Evolutionary conservation across 2,888 invertebrate genomes (phyloP).

Genomic region (Cyclophora punctaria): DNA sequence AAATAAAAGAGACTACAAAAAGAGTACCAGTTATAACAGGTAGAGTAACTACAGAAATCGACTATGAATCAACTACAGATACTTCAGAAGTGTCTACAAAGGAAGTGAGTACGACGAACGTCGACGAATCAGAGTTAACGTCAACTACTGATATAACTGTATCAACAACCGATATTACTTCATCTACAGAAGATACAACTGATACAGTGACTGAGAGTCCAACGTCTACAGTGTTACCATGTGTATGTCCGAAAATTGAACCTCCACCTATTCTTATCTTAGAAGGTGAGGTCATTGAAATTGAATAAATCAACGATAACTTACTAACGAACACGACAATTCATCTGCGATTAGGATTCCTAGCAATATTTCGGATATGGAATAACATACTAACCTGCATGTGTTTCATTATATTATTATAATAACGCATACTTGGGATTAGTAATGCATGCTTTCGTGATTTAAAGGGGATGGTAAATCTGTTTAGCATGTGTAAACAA

Average conservation of each 20-base stretch:
- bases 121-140: slow-evolving; percentile 21
- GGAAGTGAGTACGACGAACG: slow-evolving; percentile 14
- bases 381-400: slow-evolving; percentile 58
- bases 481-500: too few species aligned
- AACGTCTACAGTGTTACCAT: slow-evolving; percentile 40
- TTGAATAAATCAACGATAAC: slow-evolving; percentile 52
- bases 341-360: slow-evolving; percentile 41
- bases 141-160: slow-evolving; percentile 17
- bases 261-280: slow-evolving; percentile 85
- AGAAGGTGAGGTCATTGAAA: slow-evolving; percentile 82
- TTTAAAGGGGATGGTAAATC: too few species aligned
- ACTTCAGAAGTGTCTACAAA: slow-evolving; percentile 10
- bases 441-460: slow-evolving; percentile 30
- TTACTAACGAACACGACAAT: slow-evolving; percentile 57
- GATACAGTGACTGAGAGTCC: slow-evolving; percentile 30
- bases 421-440: slow-evolving; percentile 17
- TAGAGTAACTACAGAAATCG: slow-evolving; percentile 8
- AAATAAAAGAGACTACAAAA: slow-evolving; percentile 28
- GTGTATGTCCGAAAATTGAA: slow-evolving; percentile 62
- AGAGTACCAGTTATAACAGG: slow-evolving; percentile 13
- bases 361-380: slow-evolving; percentile 24
- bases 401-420: slow-evolving; percentile 23
- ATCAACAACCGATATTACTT: slow-evolving; percentile 22
- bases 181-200: slow-evolving; percentile 35
- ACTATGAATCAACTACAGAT: slow-evolving; percentile 10